These are phyloP conservation scores for Pentalonia nigronervosa DNA, from an alignment of 1,140 invertebrate species.

Conservation along the genomic window DNA sequence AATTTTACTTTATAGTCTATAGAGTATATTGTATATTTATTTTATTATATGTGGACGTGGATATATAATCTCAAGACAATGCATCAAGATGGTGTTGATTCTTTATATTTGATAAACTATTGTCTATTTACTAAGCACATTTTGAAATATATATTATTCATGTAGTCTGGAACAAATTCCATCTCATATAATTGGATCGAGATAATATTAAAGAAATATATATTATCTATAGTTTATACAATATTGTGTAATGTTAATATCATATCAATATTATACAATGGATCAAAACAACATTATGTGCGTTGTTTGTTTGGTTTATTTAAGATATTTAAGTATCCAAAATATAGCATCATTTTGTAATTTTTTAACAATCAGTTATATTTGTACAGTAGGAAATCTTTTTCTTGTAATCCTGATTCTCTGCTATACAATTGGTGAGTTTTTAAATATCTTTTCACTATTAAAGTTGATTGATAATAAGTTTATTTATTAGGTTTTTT, in stretches of 20 bases:
- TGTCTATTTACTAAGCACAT: neutral
- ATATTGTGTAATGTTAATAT: neutral
- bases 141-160: neutral
- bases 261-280: neutral
- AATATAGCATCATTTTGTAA: neutral
- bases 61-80: constrained; percentile 11
- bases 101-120: neutral
- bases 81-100: neutral
- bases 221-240: neutral
- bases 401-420: too few relatives aligned
- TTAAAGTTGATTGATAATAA: too few relatives aligned
- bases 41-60: neutral
- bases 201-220: neutral
- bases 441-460: too few relatives aligned
- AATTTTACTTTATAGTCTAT: neutral
- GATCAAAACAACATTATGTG: neutral
- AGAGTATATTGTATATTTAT: neutral
- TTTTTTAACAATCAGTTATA: too few relatives aligned
- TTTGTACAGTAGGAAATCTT: too few relatives aligned
- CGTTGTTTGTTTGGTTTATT: neutral
- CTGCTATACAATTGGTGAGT: too few relatives aligned
- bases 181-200: neutral
- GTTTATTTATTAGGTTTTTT: too few relatives aligned
- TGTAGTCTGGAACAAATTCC: neutral
- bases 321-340: neutral